A percentile compares a stretch with the other conserved stretches of the same genome.
phyloP scores from a whole-genome alignment of 2,113 vertebrate species.

The Trematocara marginatum region DNA sequence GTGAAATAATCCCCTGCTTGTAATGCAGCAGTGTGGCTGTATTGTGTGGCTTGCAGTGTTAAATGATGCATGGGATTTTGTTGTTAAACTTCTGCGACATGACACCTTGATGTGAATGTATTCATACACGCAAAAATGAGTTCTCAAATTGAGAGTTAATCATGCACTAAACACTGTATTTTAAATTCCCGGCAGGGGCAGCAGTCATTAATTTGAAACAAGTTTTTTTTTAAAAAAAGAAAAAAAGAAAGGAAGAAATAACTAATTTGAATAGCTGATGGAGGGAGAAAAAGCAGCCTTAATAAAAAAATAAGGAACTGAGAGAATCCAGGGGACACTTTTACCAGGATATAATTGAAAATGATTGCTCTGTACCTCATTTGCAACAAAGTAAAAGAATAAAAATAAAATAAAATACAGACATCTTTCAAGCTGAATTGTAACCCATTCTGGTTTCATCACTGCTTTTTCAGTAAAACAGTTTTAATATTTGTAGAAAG shows the following conservation, averaged over 20 bases:
- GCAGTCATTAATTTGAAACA: neutral
- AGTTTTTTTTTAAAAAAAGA: neutral
- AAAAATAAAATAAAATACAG: neutral
- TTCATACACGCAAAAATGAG: neutral
- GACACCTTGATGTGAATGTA: neutral
- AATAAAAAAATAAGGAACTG: neutral
- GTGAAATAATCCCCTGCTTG: slow-evolving; percentile 29
- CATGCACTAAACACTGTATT: neutral
- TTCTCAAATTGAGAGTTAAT: neutral
- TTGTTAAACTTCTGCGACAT: slow-evolving; percentile 19
- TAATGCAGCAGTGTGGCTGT: slow-evolving; percentile 7
- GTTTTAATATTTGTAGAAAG: neutral
- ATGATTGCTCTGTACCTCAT: too few relatives aligned
- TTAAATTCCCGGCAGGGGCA: neutral
- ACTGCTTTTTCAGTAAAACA: accelerated
- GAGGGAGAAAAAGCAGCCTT: neutral
- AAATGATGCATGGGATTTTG: slow-evolving; percentile 19
- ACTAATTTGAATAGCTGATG: neutral
- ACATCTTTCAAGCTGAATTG: neutral
- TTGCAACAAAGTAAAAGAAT: neutral
- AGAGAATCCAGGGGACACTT: neutral
- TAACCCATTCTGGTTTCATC: neutral
- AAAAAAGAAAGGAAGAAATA: neutral
- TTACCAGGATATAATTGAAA: neutral
- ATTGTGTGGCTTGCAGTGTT: slow-evolving; percentile 3